phyloP scores from a whole-genome alignment of 2,797 vertebrate genomes.

The Scleropages formosus region DNA sequence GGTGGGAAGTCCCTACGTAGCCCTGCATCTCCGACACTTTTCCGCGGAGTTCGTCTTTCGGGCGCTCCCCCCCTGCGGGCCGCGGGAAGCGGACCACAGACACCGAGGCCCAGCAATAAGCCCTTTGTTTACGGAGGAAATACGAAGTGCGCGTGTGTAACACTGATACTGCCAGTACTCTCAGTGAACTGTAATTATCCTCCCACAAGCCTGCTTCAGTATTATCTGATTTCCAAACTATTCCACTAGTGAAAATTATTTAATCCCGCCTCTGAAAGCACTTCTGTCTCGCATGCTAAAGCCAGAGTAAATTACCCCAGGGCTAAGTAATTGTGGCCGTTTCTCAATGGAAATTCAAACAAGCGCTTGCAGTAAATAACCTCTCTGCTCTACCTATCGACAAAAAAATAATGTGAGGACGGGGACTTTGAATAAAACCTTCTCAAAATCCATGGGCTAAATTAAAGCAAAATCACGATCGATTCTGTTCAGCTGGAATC shows the following conservation, averaged over 20 bases:
- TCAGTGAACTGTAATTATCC: constrained; percentile 59
- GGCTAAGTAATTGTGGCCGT: neutral
- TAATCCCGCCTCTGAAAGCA: constrained; percentile 41
- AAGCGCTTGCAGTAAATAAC: constrained; percentile 5
- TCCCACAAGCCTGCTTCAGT: constrained; percentile 52
- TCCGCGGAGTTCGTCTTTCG: constrained; percentile 53
- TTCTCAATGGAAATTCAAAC: neutral
- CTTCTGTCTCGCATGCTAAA: constrained; percentile 33
- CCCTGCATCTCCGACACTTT: constrained; percentile 39
- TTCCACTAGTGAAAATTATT: constrained; percentile 52
- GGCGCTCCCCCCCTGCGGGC: constrained; percentile 52
- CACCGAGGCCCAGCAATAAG: constrained; percentile 59
- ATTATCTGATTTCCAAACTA: constrained; percentile 53
- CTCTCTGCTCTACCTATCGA: neutral
- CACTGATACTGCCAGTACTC: constrained; percentile 56
- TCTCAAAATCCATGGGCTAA: neutral
- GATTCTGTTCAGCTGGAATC: neutral
- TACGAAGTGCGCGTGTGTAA: constrained; percentile 57
- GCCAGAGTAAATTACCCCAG: constrained; percentile 28
- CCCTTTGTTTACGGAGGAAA: constrained; percentile 65
- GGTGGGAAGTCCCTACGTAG: constrained; percentile 29
- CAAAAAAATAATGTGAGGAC: neutral
- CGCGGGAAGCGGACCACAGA: constrained; percentile 58
- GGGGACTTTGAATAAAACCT: neutral
- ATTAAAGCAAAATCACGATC: neutral